phyloP scores from a whole-genome alignment of 64 coral and sea anemone species.

The Anthopleura sola region DNA sequence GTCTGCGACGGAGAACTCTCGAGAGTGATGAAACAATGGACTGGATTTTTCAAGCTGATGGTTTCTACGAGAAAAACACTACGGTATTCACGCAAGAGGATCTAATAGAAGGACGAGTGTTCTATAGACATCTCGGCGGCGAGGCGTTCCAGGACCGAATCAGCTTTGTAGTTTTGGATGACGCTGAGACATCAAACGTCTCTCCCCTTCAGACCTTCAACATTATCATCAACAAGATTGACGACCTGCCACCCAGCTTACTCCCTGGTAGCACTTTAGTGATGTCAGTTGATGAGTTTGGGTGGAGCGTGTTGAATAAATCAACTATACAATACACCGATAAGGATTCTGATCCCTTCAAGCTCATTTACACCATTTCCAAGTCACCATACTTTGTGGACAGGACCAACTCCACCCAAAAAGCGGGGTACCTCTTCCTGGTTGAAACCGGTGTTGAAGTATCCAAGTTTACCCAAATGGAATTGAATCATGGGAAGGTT shows the following conservation, averaged over 20 bases:
- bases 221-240: slow-evolving; percentile 62
- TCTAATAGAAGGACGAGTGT: slow-evolving; percentile 63
- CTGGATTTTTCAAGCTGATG: slow-evolving; percentile 55
- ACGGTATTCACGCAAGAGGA: slow-evolving; percentile 82
- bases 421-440: slow-evolving; percentile 56
- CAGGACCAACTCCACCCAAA: slow-evolving; percentile 3
- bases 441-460: slow-evolving; percentile 36
- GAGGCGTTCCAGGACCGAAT: slow-evolving; percentile 75
- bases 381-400: slow-evolving; percentile 51
- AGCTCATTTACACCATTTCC: slow-evolving; percentile 50
- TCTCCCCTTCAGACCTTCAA: slow-evolving; percentile 73
- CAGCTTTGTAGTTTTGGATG: slow-evolving; percentile 70
- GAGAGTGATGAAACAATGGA: slow-evolving; percentile 18
- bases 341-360: slow-evolving; percentile 66
- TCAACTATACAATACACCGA: slow-evolving; percentile 70
- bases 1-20: slow-evolving; percentile 34
- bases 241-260: slow-evolving; percentile 51
- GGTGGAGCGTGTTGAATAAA: slow-evolving; percentile 36
- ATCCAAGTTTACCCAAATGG: slow-evolving; percentile 70
- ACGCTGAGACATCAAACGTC: slow-evolving; percentile 68
- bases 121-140: slow-evolving; percentile 79
- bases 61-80: slow-evolving; percentile 67
- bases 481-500: slow-evolving; percentile 79
- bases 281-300: slow-evolving; percentile 55
- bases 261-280: slow-evolving; percentile 18